Evolutionary conservation across 2,888 invertebrate genomes (phyloP), one percentile per base, ranked within the genome.

Genomic region (Watsonalla cultraria): DNA sequence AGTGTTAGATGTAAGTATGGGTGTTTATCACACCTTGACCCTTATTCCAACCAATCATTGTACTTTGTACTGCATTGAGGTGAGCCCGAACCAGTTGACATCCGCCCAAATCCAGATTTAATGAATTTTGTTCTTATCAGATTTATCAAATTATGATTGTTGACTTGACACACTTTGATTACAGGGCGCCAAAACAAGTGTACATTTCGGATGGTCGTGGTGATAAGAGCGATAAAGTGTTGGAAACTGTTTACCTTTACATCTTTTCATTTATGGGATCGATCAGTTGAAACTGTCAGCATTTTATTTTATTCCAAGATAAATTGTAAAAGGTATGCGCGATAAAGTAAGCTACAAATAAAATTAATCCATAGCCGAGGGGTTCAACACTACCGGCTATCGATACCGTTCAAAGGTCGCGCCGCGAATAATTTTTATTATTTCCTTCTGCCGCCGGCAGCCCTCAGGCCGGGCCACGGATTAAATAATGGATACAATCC

Each of bases 341-440:
- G 56, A 57, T 59, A 59, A 62, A 61, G 61, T 64, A 66, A 64
- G 68, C 68, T 66, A 61, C 69, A 64, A 70, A 62, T 64, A 53
- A 58, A 65, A 63, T 65, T 64, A 60, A 64, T 66, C 60, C 58
- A 62, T 60, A 54, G 64, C 62, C 72, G 57, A 55, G 63, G 65
- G 61, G 65, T 57, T 63, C 65, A 70, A 71, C 67, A 69, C 67
- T 68, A 70, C 65, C 65, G 64, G 62, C 56, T 76, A 79, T 82
- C 82, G 78, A 81, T 82, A 75, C 70, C 71, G 76, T 69, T 76
- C 70, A 74, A 79, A 74, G 68, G 70, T 74, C 72, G 74, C 72
- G 69, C 69, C 66, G 69, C 76, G 74, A 72, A 78, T 82, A 78
- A 82, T 82, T 84, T 78, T 76, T 75, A 84, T 82, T 80, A 82